Conservation (phyloP, 2,113 vertebrate genomes). For the Falco punctatus region DNA sequence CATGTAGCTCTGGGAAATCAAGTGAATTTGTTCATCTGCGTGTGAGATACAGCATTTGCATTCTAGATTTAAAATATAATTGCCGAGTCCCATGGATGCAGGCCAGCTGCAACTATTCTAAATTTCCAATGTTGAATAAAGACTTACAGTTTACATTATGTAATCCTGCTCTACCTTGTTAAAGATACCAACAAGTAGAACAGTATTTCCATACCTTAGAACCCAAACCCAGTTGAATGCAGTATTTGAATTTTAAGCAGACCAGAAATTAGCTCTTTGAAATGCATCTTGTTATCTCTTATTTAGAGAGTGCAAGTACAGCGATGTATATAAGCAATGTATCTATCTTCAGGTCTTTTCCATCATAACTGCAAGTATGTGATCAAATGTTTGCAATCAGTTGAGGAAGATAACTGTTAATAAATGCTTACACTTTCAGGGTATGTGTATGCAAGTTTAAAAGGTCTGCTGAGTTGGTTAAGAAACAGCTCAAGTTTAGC, state of each 20-base stretch:
- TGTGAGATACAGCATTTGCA: not conserved
- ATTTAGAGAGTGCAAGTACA: not conserved
- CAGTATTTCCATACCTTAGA: not conserved
- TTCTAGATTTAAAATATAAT: conserved; percentile 1
- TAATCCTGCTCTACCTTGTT: not conserved
- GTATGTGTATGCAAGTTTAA: not conserved
- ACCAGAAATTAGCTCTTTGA: not conserved
- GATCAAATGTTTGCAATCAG: not conserved
- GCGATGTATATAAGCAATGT: not conserved
- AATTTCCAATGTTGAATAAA: not conserved
- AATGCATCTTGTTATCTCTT: not conserved
- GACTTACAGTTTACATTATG: not conserved
- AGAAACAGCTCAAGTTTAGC: not conserved
- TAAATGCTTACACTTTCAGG: not conserved
- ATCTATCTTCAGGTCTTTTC: not conserved
- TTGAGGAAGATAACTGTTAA: not conserved
- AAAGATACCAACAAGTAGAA: not conserved
- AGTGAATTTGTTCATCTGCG: conserved; percentile 5
- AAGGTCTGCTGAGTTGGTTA: not conserved
- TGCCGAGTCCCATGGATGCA: not conserved
- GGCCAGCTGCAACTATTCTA: not conserved
- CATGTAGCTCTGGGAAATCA: not conserved
- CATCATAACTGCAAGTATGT: rapidly evolving
- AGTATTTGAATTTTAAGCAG: not conserved
- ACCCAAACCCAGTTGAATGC: not conserved